Evolutionary conservation across 2,797 vertebrate genomes (phyloP), one percentile per base, ranked within the genome.

Genomic region (Macroramphosus scolopax): DNA sequence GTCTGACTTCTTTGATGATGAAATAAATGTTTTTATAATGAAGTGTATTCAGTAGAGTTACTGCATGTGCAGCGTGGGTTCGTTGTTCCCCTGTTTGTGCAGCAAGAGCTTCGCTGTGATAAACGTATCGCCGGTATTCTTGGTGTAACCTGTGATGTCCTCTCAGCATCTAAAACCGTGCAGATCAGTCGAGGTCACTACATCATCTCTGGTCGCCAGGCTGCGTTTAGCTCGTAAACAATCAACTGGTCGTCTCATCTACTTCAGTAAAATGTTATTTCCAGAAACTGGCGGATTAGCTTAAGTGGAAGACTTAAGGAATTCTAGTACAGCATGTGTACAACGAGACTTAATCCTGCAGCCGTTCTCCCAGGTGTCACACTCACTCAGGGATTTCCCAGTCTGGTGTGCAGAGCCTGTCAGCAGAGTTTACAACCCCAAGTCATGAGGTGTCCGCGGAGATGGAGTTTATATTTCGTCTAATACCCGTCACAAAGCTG

Each of bases 201-300:
- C n/a, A n/a, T n/a, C n/a, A n/a, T n/a, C n/a, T n/a, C n/a, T n/a
- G n/a, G n/a, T n/a, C n/a, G n/a, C n/a, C n/a, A n/a, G n/a, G n/a
- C n/a, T n/a, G n/a, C n/a, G n/a, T n/a, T n/a, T n/a, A n/a, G n/a
- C n/a, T n/a, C n/a, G n/a, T n/a, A n/a, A n/a, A n/a, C 20, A 22
- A 6, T 22, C 20, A 22, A 22, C 20, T 22, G 20, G n/a, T n/a
- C n/a, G n/a, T n/a, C n/a, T n/a, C n/a, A n/a, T n/a, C n/a, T n/a
- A n/a, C n/a, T n/a, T n/a, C 29, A 61, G 49, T 12, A 46, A 63
- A 72, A 68, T 28, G 79, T 69, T 84, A 86, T 86, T 88, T 85
- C 56, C 17, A 81, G 81, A 55, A 63, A 47, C 48, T 1, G 29
- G 24, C 43, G 77, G 85, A 86, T 87, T 79, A 86, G 32, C 0